A percentile compares a stretch with the other conserved stretches of the same genome.
Evolutionary conservation across 2,888 invertebrate species (phyloP).

Genomic region (Rhamphomyia laevipes): DNA sequence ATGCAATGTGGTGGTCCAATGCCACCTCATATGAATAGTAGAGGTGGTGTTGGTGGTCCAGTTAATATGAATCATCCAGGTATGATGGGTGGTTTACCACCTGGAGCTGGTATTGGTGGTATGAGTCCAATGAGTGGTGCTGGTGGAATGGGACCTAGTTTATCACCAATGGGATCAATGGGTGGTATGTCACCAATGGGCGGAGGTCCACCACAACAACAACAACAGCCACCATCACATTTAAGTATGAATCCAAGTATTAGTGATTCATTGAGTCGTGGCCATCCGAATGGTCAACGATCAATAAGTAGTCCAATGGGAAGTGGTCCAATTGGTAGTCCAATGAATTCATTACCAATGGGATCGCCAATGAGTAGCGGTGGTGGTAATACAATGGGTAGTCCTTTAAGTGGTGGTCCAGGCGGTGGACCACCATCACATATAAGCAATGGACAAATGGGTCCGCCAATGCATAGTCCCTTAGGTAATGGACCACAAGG

Average conservation of each 20-base stretch:
- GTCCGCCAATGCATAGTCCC: conserved; percentile 64
- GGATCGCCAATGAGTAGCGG: conserved; percentile 48
- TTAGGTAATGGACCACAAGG: conserved; percentile 48
- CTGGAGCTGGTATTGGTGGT: conserved; percentile 34
- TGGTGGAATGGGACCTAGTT: conserved; percentile 35
- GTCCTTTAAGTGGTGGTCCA: conserved; percentile 44
- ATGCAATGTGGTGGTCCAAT: conserved; percentile 26
- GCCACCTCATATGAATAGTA: conserved; percentile 34
- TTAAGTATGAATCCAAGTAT: conserved; percentile 45
- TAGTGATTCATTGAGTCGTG: conserved; percentile 15
- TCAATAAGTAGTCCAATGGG: conserved; percentile 64
- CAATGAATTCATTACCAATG: conserved; percentile 61
- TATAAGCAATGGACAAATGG: conserved; percentile 63
- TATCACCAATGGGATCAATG: conserved; percentile 34
- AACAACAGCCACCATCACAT: neutral
- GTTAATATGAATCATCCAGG: conserved; percentile 46
- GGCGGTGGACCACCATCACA: conserved; percentile 23
- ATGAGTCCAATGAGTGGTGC: conserved; percentile 41
- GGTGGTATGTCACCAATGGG: conserved; percentile 55
- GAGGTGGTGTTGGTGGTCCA: conserved; percentile 35
- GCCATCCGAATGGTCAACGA: conserved; percentile 40
- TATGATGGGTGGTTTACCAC: conserved; percentile 36
- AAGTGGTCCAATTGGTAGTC: conserved; percentile 43
- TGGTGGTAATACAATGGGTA: conserved; percentile 53
- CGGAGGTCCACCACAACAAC: conserved; percentile 41